Base-by-base conservation (phyloP, 2,113 vertebrate species). In the Leucosticte australis region DNA sequence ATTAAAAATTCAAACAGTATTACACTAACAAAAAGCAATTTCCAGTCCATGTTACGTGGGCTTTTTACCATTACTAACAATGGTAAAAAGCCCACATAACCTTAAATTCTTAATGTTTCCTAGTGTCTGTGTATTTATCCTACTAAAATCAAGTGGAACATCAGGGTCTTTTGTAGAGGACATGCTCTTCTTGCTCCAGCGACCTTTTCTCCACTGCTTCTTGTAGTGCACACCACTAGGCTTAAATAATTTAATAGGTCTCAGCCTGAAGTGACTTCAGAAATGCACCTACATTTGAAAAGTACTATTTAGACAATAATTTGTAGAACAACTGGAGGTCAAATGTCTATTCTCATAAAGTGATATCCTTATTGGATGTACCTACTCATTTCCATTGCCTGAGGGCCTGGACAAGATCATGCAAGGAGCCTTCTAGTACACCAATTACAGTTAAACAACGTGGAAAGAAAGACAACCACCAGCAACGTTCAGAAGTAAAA, bases 51-150 rank as follows among this genome's bases (percentile, higher is more conserved):
- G 41, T 41, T 41, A 41, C 41, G 6, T 41, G 41, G 41, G 41
- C 41, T 41, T 41, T 41, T 41, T 41, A 41, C 47, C 57, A 22
- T n/a, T 71, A 81, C 31, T 56, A 89, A 41, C 35, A 78, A 15
- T 23, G 4, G 27, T 41, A 67, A 41, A 85, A 83, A 83, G 33
- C 15, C 39, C 13, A 10, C 37, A 56, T 78, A 83, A 89, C 18
- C 26, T 94, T 95, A 80, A 90, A 90, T 88, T 85, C 85, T 86
- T 80, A 27, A 69, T 68, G 52, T 37, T 83, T 87, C 47, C 42
- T 49, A 44, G 28, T 15, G 37, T 67, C 15, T 75, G 7, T 50
- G 30, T 63, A 63, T 42, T 79, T 65, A 60, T 33, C n/a, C 7
- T 50, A 27, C 49, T 75, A 35, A 90, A 92, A 65, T 49, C 55